These are phyloP conservation scores for Leptopilina myrica DNA, from an alignment of 2,888 invertebrate species.

Conservation along the genomic window DNA sequence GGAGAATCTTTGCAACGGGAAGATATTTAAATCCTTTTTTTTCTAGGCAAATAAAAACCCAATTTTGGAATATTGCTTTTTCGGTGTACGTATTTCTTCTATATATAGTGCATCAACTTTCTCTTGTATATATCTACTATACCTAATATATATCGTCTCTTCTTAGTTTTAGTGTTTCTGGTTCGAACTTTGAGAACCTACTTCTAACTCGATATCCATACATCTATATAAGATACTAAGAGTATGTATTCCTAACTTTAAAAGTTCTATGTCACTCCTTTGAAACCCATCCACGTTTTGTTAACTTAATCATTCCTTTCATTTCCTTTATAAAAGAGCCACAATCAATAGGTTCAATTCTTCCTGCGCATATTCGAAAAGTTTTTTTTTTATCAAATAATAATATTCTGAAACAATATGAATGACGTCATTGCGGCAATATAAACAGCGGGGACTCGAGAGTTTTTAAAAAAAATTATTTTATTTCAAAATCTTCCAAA, in stretches of 20 bases:
- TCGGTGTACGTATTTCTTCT: conserved; percentile 29
- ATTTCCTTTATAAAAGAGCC: neutral
- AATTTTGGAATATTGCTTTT: no score
- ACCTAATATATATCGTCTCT: conserved; percentile 41
- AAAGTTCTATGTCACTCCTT: neutral
- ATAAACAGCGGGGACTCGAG: no score
- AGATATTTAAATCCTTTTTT: no score
- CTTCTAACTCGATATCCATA: conserved; percentile 59
- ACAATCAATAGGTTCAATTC: neutral
- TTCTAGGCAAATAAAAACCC: no score
- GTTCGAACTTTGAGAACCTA: conserved; percentile 59
- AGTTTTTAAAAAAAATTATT: no score
- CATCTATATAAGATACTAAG: conserved; percentile 28
- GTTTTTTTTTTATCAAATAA: neutral
- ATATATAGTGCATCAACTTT: conserved; percentile 54
- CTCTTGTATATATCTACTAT: conserved; percentile 47
- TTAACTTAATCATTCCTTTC: conserved; percentile 1
- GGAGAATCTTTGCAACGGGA: no score
- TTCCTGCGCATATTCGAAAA: neutral
- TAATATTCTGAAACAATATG: no score
- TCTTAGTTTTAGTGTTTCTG: conserved; percentile 42
- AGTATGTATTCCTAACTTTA: conserved; percentile 1
- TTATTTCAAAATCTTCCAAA: no score
- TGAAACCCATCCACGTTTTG: neutral
- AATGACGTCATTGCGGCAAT: no score